A percentile compares a stretch with the other conserved stretches of the same genome.
Evolutionary conservation across 1,140 invertebrate genomes (phyloP).

Genomic region (Ridgeia piscesae): DNA sequence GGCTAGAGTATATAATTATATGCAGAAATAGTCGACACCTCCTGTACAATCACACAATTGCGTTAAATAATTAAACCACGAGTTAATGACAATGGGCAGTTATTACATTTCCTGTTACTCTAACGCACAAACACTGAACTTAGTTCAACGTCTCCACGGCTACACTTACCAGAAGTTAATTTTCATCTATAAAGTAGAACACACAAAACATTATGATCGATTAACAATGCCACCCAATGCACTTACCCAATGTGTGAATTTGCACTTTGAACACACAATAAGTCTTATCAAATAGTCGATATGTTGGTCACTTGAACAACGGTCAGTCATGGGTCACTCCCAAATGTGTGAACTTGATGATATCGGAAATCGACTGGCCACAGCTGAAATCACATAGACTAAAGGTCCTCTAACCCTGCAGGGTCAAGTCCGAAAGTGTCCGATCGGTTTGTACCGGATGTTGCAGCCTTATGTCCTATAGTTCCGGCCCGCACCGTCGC

Average conservation of each 20-base stretch:
- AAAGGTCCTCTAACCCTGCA: neutral
- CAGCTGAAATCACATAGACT: neutral
- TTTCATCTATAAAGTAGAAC: neutral
- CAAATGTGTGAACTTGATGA: neutral
- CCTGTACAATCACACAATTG: neutral
- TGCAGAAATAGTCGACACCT: too few relatives aligned
- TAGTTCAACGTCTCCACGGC: neutral
- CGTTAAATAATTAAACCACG: neutral
- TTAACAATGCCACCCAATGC: neutral
- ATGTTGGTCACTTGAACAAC: neutral
- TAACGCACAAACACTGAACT: neutral
- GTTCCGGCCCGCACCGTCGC: neutral
- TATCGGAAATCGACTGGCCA: neutral
- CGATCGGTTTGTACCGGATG: neutral
- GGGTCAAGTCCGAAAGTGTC: neutral
- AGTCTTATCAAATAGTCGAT: neutral
- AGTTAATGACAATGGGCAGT: neutral
- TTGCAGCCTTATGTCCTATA: neutral
- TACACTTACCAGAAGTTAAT: neutral
- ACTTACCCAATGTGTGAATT: neutral
- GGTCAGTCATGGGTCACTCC: too few relatives aligned
- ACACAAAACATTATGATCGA: neutral
- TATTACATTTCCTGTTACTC: neutral
- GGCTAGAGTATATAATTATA: too few relatives aligned
- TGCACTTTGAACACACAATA: neutral